These are phyloP conservation scores for Calephelis nemesis DNA, from an alignment of 1,140 invertebrate genomes.

Conservation along the genomic window DNA sequence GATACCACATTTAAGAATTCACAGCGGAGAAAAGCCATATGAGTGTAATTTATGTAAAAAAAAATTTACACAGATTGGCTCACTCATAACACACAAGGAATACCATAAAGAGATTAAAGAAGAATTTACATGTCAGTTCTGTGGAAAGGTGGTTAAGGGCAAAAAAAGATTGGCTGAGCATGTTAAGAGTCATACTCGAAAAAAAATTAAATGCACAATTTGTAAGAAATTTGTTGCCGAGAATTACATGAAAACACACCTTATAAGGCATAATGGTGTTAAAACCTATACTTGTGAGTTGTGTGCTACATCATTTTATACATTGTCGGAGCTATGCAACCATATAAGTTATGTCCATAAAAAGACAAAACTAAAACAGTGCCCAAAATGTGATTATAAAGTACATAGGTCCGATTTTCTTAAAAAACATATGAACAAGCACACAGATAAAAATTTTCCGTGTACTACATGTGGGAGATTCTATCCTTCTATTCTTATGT, in stretches of 20 bases:
- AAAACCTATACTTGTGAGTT: slow-evolving; percentile 56
- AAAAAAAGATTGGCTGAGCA: slow-evolving; percentile 46
- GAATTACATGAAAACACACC: slow-evolving; percentile 37
- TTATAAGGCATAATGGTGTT: slow-evolving; percentile 49
- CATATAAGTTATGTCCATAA: slow-evolving; percentile 48
- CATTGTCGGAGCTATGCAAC: slow-evolving; percentile 49
- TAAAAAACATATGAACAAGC: slow-evolving; percentile 45
- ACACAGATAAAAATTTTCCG: slow-evolving; percentile 44
- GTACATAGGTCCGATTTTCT: slow-evolving; percentile 28
- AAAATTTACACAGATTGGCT: slow-evolving; percentile 46
- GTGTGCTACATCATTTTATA: slow-evolving; percentile 53
- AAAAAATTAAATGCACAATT: slow-evolving; percentile 44
- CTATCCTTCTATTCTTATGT: slow-evolving; percentile 36
- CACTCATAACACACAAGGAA: slow-evolving; percentile 49
- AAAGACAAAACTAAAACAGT: slow-evolving; percentile 37
- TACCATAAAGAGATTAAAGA: slow-evolving; percentile 44
- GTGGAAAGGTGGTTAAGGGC: slow-evolving; percentile 52
- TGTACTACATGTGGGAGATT: slow-evolving; percentile 58
- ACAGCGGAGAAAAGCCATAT: slow-evolving; percentile 51
- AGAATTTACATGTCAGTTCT: slow-evolving; percentile 53
- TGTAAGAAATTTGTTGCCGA: slow-evolving; percentile 50
- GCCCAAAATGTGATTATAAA: slow-evolving; percentile 53
- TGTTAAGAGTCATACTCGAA: slow-evolving; percentile 40
- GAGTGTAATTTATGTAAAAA: slow-evolving; percentile 49
- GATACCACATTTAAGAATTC: slow-evolving; percentile 42